A percentile compares a stretch with the other conserved stretches of the same genome.
These are phyloP conservation scores for Timema podura DNA, from an alignment of 2,888 invertebrate genomes.

Conservation along the genomic window DNA sequence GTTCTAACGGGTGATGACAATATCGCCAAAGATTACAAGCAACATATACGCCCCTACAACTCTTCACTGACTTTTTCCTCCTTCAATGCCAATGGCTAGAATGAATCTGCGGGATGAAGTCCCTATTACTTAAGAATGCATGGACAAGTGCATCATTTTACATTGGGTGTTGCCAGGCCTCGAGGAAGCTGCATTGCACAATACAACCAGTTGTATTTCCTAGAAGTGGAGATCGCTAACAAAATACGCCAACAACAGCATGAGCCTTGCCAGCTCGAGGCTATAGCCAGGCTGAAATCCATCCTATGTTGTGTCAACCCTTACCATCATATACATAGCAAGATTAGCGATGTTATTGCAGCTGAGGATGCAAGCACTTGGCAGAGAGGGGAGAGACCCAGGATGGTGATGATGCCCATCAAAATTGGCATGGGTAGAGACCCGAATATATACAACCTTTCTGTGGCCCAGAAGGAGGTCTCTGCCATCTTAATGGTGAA, in stretches of 20 bases:
- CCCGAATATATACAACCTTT: background rate
- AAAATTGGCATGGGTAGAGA: background rate
- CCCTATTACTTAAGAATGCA: background rate
- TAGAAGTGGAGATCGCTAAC: background rate
- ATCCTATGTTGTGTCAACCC: background rate
- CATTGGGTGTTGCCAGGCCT: background rate
- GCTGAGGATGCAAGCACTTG: background rate
- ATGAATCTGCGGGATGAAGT: background rate
- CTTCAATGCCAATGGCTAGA: background rate
- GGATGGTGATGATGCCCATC: background rate
- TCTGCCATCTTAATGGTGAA: background rate
- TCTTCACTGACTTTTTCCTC: background rate
- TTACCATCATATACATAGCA: background rate
- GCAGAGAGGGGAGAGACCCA: background rate
- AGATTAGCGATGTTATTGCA: background rate
- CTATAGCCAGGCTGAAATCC: background rate
- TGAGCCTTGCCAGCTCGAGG: background rate
- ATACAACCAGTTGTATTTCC: constrained; percentile 4
- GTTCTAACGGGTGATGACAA: background rate
- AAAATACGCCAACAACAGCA: background rate
- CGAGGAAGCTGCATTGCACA: background rate
- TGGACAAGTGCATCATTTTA: constrained; percentile 4
- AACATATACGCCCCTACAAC: background rate
- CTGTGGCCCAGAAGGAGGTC: background rate
- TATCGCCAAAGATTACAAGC: background rate